A percentile compares a stretch with the other conserved stretches of the same genome.
Conservation (phyloP, 2,113 vertebrate genomes). For the Alectura lathami region DNA sequence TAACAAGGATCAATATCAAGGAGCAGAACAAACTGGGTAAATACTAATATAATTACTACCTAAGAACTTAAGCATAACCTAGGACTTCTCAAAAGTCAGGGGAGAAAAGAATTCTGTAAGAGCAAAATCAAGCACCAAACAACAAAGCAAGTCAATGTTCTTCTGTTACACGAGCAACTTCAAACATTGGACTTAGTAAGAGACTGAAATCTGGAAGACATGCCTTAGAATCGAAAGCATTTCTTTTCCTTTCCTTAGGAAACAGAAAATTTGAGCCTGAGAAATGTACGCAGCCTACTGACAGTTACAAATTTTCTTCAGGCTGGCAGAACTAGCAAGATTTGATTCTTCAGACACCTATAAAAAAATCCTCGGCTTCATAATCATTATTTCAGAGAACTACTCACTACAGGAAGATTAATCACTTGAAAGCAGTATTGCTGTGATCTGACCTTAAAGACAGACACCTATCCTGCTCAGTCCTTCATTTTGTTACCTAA, state of each 20-base stretch:
- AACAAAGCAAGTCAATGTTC: background rate
- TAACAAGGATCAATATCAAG: background rate
- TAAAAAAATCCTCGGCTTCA: background rate
- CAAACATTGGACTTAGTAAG: background rate
- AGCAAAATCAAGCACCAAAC: background rate
- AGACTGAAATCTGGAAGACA: background rate
- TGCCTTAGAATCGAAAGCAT: background rate
- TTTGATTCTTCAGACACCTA: background rate
- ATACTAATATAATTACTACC: background rate
- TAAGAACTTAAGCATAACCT: background rate
- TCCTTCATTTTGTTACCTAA: background rate
- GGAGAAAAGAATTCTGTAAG: background rate
- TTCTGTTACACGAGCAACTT: background rate
- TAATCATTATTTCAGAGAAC: background rate
- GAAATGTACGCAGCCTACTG: background rate
- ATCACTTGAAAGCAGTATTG: background rate
- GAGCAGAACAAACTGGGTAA: background rate
- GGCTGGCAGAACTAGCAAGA: background rate
- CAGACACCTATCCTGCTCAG: background rate
- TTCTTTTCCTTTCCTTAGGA: background rate
- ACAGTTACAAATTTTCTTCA: background rate
- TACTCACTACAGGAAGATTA: background rate
- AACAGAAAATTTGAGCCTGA: background rate
- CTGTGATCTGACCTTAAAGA: background rate
- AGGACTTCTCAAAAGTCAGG: background rate